Base-by-base conservation (phyloP, 2,888 invertebrate species). In the Acronicta aceris region DNA sequence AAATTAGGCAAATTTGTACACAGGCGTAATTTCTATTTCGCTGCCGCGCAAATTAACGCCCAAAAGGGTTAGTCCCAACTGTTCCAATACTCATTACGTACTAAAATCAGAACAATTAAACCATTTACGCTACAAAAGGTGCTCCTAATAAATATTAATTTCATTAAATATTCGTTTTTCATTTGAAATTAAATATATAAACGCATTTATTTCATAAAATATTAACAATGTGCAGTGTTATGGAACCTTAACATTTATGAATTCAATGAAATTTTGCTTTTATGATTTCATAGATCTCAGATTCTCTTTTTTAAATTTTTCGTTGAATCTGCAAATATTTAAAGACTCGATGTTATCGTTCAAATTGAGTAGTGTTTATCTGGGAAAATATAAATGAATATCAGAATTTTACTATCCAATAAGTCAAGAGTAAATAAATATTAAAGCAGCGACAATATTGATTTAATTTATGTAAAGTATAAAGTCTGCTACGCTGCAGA, bases 1-100 rank as follows among this genome's bases (percentile, higher is more conserved):
- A 83, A 86, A 88, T 87, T 85, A 85, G 79, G 81, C 81, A 78
- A 85, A 89, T 86, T 87, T 84, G 82, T 84, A 80, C 81, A 81
- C 81, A 73, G 75, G 74, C 78, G 80, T 82, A 84, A 87, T 88
- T 88, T 87, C 86, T 86, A 86, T 87, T 87, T 81, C 75, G 69
- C 77, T 79, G 75, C 78, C 76, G 78, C 80, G 79, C 77, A 78
- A 83, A 83, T 83, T 82, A 80, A 79, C 72, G 72, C 58, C 56
- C 57, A 27, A 74, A 78, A 75, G 78, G 75, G 74, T 79, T 73
- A 56, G 68, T 67, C 70, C 71, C 66, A 71, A 67, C 76, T 74
- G 65, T 70, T 68, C 59, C 60, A 66, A 75, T 77, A 71, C 57
- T 60, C 62, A 71, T 74, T 77, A 67, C 56, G 54, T 68, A 52